Evolutionary conservation across 2,797 vertebrate genomes (phyloP).

Genomic region (Merluccius polli): DNA sequence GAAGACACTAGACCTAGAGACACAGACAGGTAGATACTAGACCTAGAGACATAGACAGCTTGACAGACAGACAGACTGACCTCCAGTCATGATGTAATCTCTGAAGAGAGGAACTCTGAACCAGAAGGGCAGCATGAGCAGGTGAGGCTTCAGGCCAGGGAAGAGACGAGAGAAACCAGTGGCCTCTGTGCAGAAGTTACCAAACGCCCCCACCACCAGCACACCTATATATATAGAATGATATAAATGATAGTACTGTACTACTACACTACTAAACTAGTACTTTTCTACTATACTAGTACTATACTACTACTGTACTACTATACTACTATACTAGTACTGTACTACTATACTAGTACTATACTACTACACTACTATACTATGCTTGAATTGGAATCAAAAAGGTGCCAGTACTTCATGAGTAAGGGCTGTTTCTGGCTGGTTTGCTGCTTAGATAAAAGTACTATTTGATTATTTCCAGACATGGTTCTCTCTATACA

Average conservation of each 20-base stretch:
- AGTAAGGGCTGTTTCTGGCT: too few relatives aligned
- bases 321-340: neutral
- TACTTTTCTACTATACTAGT: neutral
- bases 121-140: slow-evolving; percentile 84
- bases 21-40: slow-evolving; percentile 11
- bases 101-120: slow-evolving; percentile 85
- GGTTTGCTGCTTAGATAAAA: too few relatives aligned
- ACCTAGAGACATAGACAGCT: slow-evolving; percentile 2
- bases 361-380: too few relatives aligned
- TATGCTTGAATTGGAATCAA: too few relatives aligned
- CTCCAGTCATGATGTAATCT: slow-evolving; percentile 83
- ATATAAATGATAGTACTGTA: neutral
- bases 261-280: neutral
- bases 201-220: slow-evolving; percentile 82
- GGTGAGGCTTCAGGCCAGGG: slow-evolving; percentile 79
- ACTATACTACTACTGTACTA: neutral
- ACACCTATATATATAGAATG: slow-evolving; percentile 54
- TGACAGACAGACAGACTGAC: slow-evolving; percentile 51
- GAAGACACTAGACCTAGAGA: neutral
- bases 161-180: slow-evolving; percentile 78
- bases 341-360: neutral
- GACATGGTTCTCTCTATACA: too few relatives aligned
- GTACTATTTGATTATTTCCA: too few relatives aligned
- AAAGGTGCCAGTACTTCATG: too few relatives aligned
- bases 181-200: slow-evolving; percentile 80